phyloP scores from a whole-genome alignment of 2,113 vertebrate genomes.

The Ophthalmolycus amberensis region DNA sequence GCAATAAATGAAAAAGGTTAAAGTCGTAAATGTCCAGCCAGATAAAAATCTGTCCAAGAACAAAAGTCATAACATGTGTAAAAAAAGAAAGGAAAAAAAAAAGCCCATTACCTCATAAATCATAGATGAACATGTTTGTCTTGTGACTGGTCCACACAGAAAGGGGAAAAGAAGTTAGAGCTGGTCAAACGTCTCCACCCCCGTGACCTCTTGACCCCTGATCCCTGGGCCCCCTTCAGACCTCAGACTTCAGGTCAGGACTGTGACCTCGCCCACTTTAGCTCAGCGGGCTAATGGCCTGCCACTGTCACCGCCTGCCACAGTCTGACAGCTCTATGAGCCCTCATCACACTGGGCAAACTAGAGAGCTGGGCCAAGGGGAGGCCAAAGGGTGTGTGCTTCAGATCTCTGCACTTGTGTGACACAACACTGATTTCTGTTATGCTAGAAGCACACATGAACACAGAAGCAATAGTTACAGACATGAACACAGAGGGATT shows the following conservation, averaged over 20 bases:
- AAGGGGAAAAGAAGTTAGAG: constrained; percentile 59
- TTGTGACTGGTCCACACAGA: constrained; percentile 63
- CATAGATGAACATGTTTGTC: constrained; percentile 76
- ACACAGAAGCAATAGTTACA: constrained; percentile 56
- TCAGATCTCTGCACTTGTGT: constrained; percentile 58
- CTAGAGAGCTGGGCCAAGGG: constrained; percentile 29
- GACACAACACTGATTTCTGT: constrained; percentile 62
- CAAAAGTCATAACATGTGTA: constrained; percentile 33
- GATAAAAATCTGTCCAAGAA: constrained; percentile 32
- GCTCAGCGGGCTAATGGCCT: constrained; percentile 76
- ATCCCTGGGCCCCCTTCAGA: constrained; percentile 58
- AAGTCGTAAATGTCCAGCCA: constrained; percentile 34
- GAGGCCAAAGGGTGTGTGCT: constrained; percentile 33
- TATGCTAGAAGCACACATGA: constrained; percentile 49
- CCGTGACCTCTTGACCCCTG: constrained; percentile 65
- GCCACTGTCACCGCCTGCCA: constrained; percentile 70
- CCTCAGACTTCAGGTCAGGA: constrained; percentile 64
- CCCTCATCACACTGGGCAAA: constrained; percentile 57
- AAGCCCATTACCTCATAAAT: constrained; percentile 69
- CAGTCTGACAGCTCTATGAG: constrained; percentile 74
- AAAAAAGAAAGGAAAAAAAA: not conserved
- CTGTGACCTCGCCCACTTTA: constrained; percentile 69
- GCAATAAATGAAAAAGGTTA: constrained; percentile 30
- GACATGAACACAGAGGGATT: constrained; percentile 60
- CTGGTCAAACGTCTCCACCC: constrained; percentile 69